Conservation (phyloP, 2,888 invertebrate genomes). For the Charanyca ferruginea region DNA sequence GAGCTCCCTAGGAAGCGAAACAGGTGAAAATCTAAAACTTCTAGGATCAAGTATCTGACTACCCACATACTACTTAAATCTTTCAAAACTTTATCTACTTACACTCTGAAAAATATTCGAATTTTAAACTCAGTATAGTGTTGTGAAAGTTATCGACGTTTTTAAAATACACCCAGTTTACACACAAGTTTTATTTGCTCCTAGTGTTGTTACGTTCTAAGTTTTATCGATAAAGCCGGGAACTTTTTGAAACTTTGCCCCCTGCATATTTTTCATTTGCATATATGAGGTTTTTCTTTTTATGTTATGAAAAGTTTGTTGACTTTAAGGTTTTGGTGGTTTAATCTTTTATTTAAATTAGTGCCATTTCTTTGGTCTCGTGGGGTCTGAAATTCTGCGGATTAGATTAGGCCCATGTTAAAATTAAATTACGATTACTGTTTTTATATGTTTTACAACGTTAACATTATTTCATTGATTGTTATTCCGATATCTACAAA, state of each 20-base stretch:
- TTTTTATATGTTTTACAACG: no score
- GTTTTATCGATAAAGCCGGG: conserved; percentile 63
- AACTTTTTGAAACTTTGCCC: conserved; percentile 46
- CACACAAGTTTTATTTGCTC: conserved; percentile 60
- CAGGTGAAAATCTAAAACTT: conserved; percentile 30
- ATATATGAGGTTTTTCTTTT: conserved; percentile 47
- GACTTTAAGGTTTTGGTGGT: conserved; percentile 7
- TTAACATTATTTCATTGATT: no score
- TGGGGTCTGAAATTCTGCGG: neutral
- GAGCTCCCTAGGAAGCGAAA: neutral
- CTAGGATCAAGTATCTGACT: conserved; percentile 12
- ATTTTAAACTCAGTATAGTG: conserved; percentile 55
- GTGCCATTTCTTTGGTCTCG: neutral
- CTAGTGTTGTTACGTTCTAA: conserved; percentile 61
- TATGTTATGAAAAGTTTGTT: conserved; percentile 11
- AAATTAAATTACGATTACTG: neutral
- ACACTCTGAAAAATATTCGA: conserved; percentile 51
- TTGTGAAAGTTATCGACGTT: conserved; percentile 61
- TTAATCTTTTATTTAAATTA: neutral
- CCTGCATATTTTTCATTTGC: conserved; percentile 57
- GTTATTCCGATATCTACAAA: no score
- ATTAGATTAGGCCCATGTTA: neutral
- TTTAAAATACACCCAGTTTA: conserved; percentile 57
- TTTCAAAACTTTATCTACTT: conserved; percentile 44
- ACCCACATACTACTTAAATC: conserved; percentile 39